Evolutionary conservation across 2,888 invertebrate species (phyloP).

Genomic region (Cataglyphis rosenhaueri): DNA sequence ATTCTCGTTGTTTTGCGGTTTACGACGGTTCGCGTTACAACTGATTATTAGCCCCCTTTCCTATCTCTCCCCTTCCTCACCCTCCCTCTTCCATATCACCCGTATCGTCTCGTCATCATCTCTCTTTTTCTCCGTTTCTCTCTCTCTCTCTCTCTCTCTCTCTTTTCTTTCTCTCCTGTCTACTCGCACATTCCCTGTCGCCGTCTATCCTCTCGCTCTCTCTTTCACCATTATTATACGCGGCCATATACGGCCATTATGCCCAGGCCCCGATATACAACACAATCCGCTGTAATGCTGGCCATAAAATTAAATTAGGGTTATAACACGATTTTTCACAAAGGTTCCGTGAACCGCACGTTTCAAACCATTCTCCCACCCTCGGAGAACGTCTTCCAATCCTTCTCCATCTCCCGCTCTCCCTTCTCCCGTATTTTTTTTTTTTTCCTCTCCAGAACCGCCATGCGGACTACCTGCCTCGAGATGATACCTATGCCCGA

Average conservation of each 20-base stretch:
- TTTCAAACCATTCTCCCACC: slow-evolving; percentile 64
- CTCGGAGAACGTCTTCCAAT: slow-evolving; percentile 55
- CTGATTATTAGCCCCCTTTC: slow-evolving; percentile 84
- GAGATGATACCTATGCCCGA: slow-evolving; percentile 63
- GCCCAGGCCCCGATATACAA: slow-evolving; percentile 78
- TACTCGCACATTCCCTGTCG: slow-evolving; percentile 48
- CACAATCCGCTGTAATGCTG: slow-evolving; percentile 84
- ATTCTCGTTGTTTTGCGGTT: slow-evolving; percentile 84
- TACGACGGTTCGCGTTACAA: slow-evolving; percentile 85
- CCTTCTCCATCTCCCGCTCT: slow-evolving; percentile 57
- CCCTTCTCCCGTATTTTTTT: slow-evolving; percentile 41
- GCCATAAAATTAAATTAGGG: slow-evolving; percentile 86
- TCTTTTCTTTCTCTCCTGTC: slow-evolving; percentile 31
- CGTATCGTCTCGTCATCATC: slow-evolving; percentile 42
- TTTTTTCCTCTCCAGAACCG: neutral
- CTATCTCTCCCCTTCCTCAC: slow-evolving; percentile 59
- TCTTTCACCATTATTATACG: slow-evolving; percentile 75
- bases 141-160: slow-evolving; percentile 34
- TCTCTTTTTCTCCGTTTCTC: slow-evolving; percentile 57
- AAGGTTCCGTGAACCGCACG: slow-evolving; percentile 79
- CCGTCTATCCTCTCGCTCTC: slow-evolving; percentile 52
- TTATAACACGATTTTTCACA: slow-evolving; percentile 86
- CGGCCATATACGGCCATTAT: slow-evolving; percentile 77
- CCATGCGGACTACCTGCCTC: slow-evolving; percentile 67
- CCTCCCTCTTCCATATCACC: slow-evolving; percentile 51